A percentile compares a stretch with the other conserved stretches of the same genome.
phyloP scores from a whole-genome alignment of 2,888 invertebrate species.

The Hypena proboscidalis region DNA sequence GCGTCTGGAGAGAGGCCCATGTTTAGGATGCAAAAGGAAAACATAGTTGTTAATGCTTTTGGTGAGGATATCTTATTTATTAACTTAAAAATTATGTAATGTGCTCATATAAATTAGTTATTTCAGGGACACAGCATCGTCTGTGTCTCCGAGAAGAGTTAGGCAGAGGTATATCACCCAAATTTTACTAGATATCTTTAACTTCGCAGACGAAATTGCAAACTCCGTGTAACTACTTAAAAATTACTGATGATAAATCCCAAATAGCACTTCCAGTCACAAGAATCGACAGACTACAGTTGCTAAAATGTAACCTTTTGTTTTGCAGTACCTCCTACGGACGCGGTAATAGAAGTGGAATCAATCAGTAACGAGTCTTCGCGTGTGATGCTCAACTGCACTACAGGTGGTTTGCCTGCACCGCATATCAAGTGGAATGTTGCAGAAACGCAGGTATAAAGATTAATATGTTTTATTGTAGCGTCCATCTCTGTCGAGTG shows the following conservation, averaged over 20 bases:
- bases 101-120: no score
- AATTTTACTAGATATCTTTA: no score
- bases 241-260: no score
- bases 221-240: no score
- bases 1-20: constrained; percentile 72
- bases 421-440: constrained; percentile 66
- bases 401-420: constrained; percentile 64
- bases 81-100: no score
- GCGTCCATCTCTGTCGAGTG: no score
- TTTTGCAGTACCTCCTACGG: constrained; percentile 61
- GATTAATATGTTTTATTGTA: background rate
- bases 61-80: constrained; percentile 56
- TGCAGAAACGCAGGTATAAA: constrained; percentile 60
- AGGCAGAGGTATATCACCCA: no score
- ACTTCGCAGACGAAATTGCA: no score
- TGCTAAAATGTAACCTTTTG: background rate
- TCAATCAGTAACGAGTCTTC: constrained; percentile 39
- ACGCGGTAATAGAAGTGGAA: constrained; percentile 46
- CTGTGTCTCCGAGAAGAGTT: no score
- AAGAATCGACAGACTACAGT: background rate
- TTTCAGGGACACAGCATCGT: no score
- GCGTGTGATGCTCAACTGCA: constrained; percentile 64
- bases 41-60: constrained; percentile 52
- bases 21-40: constrained; percentile 57
- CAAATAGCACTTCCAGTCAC: no score